Percentiles rank a stretch among this genome's conserved stretches.
phyloP scores from a whole-genome alignment of 2,888 invertebrate genomes.

The Acanthosepion lycidas region DNA sequence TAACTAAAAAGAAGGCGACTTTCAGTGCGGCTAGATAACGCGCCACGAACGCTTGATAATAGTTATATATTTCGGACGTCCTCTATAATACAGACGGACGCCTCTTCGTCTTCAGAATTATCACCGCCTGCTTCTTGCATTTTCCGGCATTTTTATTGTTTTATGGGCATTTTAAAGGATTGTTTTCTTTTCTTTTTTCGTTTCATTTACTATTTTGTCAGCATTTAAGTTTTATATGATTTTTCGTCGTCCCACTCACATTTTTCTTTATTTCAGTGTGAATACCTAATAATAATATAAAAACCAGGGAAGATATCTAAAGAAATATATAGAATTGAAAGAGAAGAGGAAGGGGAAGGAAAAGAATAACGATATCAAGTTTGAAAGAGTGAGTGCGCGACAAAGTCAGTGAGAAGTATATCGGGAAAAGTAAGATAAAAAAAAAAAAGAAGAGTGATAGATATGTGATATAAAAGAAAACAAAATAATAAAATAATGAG shows the following conservation, averaged over 20 bases:
- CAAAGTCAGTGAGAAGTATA: too few species aligned
- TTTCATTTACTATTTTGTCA: background rate
- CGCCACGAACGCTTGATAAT: background rate
- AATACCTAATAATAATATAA: background rate
- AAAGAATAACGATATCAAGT: too few species aligned
- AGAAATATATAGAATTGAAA: background rate
- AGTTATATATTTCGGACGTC: background rate
- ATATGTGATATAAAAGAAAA: too few species aligned
- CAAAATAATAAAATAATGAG: too few species aligned
- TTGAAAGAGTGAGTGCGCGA: too few species aligned
- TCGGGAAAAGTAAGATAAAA: too few species aligned
- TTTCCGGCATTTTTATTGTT: conserved; percentile 2
- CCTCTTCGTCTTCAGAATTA: background rate
- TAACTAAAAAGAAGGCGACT: background rate
- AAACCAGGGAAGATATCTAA: background rate
- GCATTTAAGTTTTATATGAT: background rate
- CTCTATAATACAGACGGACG: background rate
- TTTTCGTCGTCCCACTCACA: background rate
- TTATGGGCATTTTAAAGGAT: background rate
- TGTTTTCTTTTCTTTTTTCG: background rate
- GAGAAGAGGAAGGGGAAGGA: background rate
- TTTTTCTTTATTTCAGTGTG: background rate
- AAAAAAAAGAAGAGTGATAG: too few species aligned
- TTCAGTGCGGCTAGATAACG: background rate
- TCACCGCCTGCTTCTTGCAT: background rate